A percentile compares a stretch with the other conserved stretches of the same genome.
phyloP scores from a whole-genome alignment of 1,140 invertebrate genomes.

The Bombus ignitus region DNA sequence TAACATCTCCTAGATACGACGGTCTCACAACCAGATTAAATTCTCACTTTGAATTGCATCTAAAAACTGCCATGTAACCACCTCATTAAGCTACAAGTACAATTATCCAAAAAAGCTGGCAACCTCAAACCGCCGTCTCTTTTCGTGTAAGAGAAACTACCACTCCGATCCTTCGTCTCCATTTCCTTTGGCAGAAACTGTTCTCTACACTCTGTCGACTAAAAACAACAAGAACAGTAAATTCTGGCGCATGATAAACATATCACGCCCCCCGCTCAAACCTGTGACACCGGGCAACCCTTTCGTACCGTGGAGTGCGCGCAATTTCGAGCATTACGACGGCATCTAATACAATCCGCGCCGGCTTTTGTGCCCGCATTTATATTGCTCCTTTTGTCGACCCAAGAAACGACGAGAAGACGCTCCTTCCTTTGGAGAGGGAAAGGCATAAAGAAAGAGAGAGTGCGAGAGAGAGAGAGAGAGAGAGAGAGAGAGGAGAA shows the following conservation, averaged over 20 bases:
- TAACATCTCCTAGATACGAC: too few species aligned
- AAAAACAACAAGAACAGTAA: slow-evolving; percentile 7
- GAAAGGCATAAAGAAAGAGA: not conserved
- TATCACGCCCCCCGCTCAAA: too few species aligned
- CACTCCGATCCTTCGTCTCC: not conserved
- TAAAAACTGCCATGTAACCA: not conserved
- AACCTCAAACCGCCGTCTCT: not conserved
- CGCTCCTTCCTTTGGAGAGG: not conserved
- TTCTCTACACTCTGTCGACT: too few species aligned
- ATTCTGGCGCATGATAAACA: not conserved
- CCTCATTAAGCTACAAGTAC: not conserved
- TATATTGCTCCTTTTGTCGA: slow-evolving; percentile 52
- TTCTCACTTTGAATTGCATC: not conserved
- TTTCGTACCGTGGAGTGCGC: slow-evolving; percentile 47
- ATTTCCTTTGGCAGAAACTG: not conserved
- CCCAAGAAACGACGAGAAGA: not conserved
- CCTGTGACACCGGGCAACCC: not conserved
- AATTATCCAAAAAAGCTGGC: not conserved
- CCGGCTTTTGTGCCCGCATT: slow-evolving; percentile 49
- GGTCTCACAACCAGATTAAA: too few species aligned
- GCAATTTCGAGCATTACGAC: slow-evolving; percentile 66
- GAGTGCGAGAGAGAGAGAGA: not conserved
- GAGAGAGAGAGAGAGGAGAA: not conserved
- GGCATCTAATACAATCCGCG: slow-evolving; percentile 68
- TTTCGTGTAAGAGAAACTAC: not conserved